Percentiles rank a stretch among this genome's conserved stretches.
Conservation (phyloP, 2,797 vertebrate species). For the Falco columbarius region DNA sequence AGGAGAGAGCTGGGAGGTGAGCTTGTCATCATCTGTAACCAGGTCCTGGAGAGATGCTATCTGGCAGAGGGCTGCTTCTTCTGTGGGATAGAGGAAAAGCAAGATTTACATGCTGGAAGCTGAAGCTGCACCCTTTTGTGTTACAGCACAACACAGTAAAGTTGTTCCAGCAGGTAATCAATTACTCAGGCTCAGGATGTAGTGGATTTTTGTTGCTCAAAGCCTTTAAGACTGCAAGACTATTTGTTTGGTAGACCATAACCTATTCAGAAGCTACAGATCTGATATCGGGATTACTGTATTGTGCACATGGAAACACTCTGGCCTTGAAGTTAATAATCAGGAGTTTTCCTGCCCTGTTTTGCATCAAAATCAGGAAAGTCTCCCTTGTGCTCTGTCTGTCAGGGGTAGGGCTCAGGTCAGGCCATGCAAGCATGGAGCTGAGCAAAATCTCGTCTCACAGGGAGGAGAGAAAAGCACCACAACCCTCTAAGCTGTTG, state of each 20-base stretch:
- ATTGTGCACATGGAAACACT: not conserved
- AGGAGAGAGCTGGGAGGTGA: not conserved
- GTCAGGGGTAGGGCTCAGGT: not conserved
- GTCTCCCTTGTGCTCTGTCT: not conserved
- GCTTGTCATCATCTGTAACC: not conserved
- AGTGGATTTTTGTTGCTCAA: not conserved
- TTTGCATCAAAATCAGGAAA: not conserved
- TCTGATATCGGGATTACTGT: not conserved
- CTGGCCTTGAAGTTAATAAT: not conserved
- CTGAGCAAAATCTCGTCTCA: not conserved
- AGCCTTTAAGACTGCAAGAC: not conserved
- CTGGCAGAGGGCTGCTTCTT: not conserved
- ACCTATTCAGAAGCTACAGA: not conserved
- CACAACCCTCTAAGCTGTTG: not conserved
- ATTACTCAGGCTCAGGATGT: not conserved
- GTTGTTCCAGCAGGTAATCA: not conserved
- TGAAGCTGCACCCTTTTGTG: not conserved
- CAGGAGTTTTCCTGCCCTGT: not conserved
- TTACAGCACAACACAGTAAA: not conserved
- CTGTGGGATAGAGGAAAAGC: not conserved
- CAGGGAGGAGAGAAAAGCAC: not conserved
- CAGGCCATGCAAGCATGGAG: not conserved
- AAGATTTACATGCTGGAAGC: not conserved
- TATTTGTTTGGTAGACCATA: not conserved
- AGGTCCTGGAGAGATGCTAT: not conserved